Evolutionary conservation across 2,797 vertebrate species (phyloP).

Genomic region (Dipus sagitta): DNA sequence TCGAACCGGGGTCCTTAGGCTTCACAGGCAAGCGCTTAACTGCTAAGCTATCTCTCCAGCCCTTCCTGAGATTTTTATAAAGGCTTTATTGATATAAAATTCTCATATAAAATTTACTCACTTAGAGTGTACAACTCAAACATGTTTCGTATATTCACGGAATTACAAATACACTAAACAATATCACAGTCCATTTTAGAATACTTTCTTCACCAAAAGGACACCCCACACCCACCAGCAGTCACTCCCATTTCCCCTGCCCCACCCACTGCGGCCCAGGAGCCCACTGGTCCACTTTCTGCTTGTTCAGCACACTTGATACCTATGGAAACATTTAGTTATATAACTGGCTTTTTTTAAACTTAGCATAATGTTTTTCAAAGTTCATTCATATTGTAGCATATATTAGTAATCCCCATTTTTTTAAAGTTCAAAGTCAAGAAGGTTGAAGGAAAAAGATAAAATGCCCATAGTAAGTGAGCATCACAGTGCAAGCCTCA

Average conservation of each 20-base stretch:
- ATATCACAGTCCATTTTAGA: background rate
- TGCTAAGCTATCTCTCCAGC: too few species aligned
- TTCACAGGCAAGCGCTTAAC: too few species aligned
- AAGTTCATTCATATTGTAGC: background rate
- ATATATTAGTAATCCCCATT: background rate
- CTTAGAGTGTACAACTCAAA: background rate
- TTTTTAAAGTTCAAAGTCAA: background rate
- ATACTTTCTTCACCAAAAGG: background rate
- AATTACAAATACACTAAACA: background rate
- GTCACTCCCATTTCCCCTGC: background rate
- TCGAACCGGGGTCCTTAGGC: too few species aligned
- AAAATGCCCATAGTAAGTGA: background rate
- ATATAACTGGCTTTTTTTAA: background rate
- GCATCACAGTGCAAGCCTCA: background rate
- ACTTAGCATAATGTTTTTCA: background rate
- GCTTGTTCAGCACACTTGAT: background rate
- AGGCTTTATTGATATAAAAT: conserved; percentile 17
- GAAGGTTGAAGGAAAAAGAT: background rate
- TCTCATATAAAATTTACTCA: background rate
- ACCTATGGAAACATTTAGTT: background rate
- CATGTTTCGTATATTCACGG: background rate
- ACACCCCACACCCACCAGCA: background rate
- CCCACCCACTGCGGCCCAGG: background rate
- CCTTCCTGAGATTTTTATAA: background rate
- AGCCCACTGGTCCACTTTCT: background rate